Evolutionary conservation across 2,888 invertebrate genomes (phyloP).

Genomic region (Hirtodrosophila cameraria): DNA sequence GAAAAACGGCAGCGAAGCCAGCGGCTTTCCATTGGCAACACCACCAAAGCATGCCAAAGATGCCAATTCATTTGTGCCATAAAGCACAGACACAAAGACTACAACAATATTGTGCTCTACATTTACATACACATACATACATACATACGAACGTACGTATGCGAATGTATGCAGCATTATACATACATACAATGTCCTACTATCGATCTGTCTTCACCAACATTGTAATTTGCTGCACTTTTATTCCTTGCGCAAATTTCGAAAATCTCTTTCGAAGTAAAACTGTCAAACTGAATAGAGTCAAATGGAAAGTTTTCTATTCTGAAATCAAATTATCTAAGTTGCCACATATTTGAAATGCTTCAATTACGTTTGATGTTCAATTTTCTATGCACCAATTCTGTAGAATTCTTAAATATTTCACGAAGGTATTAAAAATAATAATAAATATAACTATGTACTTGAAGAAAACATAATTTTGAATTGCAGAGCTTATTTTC

Average conservation of each 20-base stretch:
- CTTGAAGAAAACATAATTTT: too few relatives aligned
- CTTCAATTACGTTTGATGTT: too few relatives aligned
- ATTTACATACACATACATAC: slow-evolving; percentile 11
- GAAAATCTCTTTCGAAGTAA: slow-evolving; percentile 1
- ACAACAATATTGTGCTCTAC: slow-evolving; percentile 15
- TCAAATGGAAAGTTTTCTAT: too few relatives aligned
- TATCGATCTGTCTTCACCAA: slow-evolving; percentile 53
- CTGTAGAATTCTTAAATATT: too few relatives aligned
- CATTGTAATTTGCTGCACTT: slow-evolving; percentile 56
- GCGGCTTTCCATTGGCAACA: slow-evolving; percentile 29
- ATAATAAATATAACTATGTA: neutral
- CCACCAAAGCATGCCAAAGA: slow-evolving; percentile 61
- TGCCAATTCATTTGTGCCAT: slow-evolving; percentile 74
- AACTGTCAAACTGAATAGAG: neutral
- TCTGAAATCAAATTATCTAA: too few relatives aligned
- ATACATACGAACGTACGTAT: slow-evolving; percentile 5
- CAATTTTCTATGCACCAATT: too few relatives aligned
- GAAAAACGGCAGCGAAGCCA: slow-evolving; percentile 15
- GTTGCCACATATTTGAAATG: too few relatives aligned
- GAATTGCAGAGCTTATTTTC: too few relatives aligned
- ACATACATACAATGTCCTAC: slow-evolving; percentile 21
- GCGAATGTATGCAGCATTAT: slow-evolving; percentile 1
- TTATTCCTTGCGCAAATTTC: slow-evolving; percentile 16
- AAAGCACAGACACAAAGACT: slow-evolving; percentile 46
- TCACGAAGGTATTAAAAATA: too few relatives aligned